A percentile compares a stretch with the other conserved stretches of the same genome.
Conservation (phyloP, 2,888 invertebrate genomes). For the Heterodera filipjevi region DNA sequence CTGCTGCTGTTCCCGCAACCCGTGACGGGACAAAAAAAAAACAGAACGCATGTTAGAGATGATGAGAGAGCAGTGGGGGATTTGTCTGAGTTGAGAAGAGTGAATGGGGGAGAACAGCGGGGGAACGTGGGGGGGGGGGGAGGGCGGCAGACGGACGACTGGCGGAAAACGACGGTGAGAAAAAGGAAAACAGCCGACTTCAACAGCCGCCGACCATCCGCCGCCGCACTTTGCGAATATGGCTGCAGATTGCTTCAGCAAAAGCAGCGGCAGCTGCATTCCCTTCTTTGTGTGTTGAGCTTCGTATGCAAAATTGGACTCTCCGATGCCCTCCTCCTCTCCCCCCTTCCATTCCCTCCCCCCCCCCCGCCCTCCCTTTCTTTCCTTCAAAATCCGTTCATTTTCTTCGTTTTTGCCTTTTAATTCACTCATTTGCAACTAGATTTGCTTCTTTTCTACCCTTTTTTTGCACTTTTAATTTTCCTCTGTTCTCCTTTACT, state of each 20-base stretch:
- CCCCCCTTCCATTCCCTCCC: neutral
- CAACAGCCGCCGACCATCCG: neutral
- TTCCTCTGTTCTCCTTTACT: neutral
- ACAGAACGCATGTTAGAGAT: neutral
- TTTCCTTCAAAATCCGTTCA: neutral
- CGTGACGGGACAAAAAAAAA: constrained; percentile 3
- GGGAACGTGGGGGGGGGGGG: neutral
- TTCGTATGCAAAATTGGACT: neutral
- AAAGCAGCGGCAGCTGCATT: neutral
- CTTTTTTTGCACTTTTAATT: neutral
- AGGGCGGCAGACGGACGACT: neutral
- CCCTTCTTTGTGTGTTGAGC: neutral
- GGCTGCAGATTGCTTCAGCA: constrained; percentile 11
- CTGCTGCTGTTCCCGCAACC: neutral
- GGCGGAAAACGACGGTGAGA: neutral
- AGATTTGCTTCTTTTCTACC: neutral
- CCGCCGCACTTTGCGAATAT: neutral
- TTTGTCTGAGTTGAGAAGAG: neutral
- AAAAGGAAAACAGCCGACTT: neutral
- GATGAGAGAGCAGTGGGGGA: neutral
- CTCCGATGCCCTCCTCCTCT: neutral
- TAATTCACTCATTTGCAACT: neutral
- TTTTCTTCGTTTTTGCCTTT: neutral
- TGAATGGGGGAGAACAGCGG: neutral
- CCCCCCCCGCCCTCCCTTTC: neutral